These are phyloP conservation scores for Campylomormyrus numenius DNA, from an alignment of 2,113 vertebrate species.

Conservation along the genomic window DNA sequence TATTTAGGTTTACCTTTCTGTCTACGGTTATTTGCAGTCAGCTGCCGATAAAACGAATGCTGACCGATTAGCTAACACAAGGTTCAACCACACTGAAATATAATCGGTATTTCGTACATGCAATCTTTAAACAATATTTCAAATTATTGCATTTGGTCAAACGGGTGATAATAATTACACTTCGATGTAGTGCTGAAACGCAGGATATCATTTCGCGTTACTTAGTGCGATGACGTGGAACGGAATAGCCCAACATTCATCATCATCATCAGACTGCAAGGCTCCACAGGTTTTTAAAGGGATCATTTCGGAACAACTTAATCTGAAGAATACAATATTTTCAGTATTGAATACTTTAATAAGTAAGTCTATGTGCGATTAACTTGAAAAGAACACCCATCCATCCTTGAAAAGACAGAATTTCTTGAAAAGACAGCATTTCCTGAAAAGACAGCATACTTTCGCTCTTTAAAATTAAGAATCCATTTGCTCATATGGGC, in stretches of 20 bases:
- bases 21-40: neutral
- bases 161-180: neutral
- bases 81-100: neutral
- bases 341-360: neutral
- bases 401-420: neutral
- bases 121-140: neutral
- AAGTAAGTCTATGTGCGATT: neutral
- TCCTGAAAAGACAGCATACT: neutral
- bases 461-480: neutral
- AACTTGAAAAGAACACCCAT: neutral
- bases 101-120: neutral
- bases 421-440: neutral
- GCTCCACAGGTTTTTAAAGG: neutral
- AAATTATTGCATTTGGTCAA: neutral
- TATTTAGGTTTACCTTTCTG: neutral
- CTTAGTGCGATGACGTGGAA: neutral
- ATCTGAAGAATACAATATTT: neutral
- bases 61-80: neutral
- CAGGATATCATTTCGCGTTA: neutral
- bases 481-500: neutral
- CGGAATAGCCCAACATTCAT: neutral
- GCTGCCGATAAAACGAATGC: neutral
- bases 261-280: neutral
- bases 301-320: neutral
- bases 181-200: neutral